Base-by-base conservation (phyloP, 2,888 invertebrate species). In the Aplocera efformata region DNA sequence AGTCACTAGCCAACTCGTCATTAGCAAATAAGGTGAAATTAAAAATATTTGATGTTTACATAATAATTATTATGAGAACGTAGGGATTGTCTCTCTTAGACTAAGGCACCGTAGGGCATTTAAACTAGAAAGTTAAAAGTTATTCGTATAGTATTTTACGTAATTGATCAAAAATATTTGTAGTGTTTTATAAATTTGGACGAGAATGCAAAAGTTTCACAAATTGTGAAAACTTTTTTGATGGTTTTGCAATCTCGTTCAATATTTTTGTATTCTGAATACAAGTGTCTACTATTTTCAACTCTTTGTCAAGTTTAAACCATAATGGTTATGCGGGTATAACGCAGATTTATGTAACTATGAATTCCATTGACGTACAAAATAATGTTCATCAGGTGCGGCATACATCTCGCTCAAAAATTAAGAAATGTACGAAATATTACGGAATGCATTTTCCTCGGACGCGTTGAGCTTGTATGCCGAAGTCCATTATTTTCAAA, bases 131-230 rank as follows among this genome's bases (percentile, higher is more conserved):
- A 50, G 53, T 63, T 64, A 58, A 29, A 53, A 54, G 8, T 4
- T 35, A 42, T 34, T 37, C 33, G 27, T 43, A 35, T 34, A n/a
- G n/a, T 25, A 34, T 32, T 44, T 30, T 61, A 60, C 56, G 51
- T 54, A 70, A 71, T 61, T 70, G 67, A 67, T 69, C 66, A 72
- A 71, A 17, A 66, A 58, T 74, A 72, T 66, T 67, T 60, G 70
- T 77, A 78, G 77, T 74, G 46, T 80, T 79, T 79, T 78, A 72
- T 79, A 78, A 70, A 66, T 42, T 63, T 63, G 67, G 39, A 27
- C 56, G 50, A 46, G 48, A 35, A 25, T 73, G 70, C 50, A 62
- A 66, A 59, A 43, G 56, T 63, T 58, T 21, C 1, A 17, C 29
- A 9, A 26, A 11, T 10, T n/a, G n/a, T 9, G 7, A 7, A 26